Evolutionary conservation across 2,113 vertebrate genomes (phyloP).

Genomic region (Tragelaphus imberbis): DNA sequence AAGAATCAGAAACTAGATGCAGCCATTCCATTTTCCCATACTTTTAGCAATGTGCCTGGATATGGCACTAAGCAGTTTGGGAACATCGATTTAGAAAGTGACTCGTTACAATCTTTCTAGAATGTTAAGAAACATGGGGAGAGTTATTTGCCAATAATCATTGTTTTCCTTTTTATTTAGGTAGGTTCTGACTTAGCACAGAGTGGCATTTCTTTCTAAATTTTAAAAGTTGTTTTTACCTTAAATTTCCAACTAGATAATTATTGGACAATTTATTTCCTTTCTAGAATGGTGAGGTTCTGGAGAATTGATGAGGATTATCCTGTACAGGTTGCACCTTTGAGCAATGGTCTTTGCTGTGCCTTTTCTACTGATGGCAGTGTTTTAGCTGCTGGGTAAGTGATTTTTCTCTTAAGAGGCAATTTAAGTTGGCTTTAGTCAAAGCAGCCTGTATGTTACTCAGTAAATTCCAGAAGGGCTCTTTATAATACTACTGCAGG

Average conservation of each 20-base stretch:
- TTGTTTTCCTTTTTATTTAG: neutral
- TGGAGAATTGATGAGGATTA: slow-evolving; percentile 91
- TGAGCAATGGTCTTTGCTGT: slow-evolving; percentile 94
- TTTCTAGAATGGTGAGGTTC: slow-evolving; percentile 91
- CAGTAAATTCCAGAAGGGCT: neutral
- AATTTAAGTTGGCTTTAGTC: neutral
- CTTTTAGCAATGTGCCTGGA: neutral
- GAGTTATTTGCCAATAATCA: neutral
- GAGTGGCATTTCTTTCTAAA: neutral
- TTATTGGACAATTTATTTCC: neutral
- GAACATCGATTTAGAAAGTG: neutral
- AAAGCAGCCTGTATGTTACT: neutral
- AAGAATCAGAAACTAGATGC: neutral
- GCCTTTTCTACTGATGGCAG: slow-evolving; percentile 95
- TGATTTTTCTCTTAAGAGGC: neutral
- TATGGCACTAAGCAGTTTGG: neutral
- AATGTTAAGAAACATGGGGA: neutral
- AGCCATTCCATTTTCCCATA: neutral
- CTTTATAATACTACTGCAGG: neutral
- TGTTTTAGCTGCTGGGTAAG: slow-evolving; percentile 96
- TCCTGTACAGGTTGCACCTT: slow-evolving; percentile 88
- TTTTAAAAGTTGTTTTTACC: neutral
- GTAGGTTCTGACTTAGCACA: neutral
- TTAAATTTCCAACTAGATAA: neutral
- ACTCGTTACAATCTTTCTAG: neutral